These are phyloP conservation scores for Patiria pectinifera DNA, from an alignment of 53 echinoderm and acorn worm species.

Conservation along the genomic window DNA sequence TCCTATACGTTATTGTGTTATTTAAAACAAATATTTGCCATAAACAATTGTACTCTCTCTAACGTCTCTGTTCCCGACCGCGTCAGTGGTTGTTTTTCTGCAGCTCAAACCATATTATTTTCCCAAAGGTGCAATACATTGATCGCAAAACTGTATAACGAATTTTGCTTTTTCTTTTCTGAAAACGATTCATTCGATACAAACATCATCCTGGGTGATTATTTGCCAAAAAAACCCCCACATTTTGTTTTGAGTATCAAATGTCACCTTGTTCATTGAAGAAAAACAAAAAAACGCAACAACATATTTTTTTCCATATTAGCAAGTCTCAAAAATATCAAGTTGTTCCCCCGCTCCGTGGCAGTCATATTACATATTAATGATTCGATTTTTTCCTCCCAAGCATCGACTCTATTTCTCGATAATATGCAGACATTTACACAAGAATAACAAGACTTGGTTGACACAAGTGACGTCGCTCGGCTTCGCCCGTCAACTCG, in stretches of 20 bases:
- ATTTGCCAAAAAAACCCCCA: too few species aligned
- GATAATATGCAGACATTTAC: slow-evolving; percentile 1
- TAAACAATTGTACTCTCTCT: too few species aligned
- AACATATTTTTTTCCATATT: not conserved
- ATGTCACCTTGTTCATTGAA: not conserved
- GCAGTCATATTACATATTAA: not conserved
- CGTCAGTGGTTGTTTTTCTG: too few species aligned
- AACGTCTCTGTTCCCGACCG: too few species aligned
- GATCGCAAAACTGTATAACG: too few species aligned
- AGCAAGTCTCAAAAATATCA: not conserved
- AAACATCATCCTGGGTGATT: too few species aligned
- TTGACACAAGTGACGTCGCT: slow-evolving; percentile 14
- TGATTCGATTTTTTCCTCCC: slow-evolving; percentile 3
- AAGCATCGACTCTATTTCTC: not conserved
- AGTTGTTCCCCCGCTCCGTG: not conserved
- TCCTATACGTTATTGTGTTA: too few species aligned
- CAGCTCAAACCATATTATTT: too few species aligned
- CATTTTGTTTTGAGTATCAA: not conserved
- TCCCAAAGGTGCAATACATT: too few species aligned
- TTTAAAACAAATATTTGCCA: too few species aligned
- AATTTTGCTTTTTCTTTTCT: too few species aligned
- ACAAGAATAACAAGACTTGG: slow-evolving; percentile 31
- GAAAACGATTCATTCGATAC: too few species aligned
- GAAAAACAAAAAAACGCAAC: not conserved
- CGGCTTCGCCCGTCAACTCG: slow-evolving; percentile 6